phyloP scores from a whole-genome alignment of 2,888 invertebrate genomes.

The Dinocampus coccinellae region DNA sequence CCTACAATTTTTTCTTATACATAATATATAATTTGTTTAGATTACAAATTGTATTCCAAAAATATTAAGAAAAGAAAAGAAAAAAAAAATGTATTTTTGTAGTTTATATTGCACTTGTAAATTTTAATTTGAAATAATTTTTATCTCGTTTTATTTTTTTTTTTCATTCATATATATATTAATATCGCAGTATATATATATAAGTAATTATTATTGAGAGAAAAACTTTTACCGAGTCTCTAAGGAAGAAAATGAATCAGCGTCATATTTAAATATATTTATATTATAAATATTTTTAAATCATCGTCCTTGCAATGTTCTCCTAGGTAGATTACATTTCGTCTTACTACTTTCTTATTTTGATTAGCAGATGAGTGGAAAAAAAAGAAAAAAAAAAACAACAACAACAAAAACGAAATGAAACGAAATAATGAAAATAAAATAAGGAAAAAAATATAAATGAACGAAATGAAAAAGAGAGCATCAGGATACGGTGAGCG shows the following conservation, averaged over 20 bases:
- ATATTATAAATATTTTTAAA: neutral
- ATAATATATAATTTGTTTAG: no score
- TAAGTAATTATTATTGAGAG: neutral
- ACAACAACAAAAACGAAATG: no score
- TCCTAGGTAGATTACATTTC: constrained; percentile 42
- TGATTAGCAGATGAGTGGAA: constrained; percentile 45
- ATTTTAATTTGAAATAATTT: neutral
- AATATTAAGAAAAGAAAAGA: neutral
- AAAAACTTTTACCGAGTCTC: neutral
- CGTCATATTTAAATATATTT: neutral
- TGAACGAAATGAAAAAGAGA: neutral
- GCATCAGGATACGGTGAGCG: neutral
- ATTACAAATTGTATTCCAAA: no score
- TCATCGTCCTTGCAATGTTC: neutral
- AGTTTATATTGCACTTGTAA: neutral
- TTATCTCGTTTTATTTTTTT: neutral
- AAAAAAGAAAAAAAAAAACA: constrained; percentile 32
- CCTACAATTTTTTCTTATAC: no score
- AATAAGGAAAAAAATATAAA: constrained; percentile 16
- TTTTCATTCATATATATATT: neutral
- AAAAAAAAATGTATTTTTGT: neutral
- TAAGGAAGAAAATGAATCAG: neutral
- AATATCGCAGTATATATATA: neutral
- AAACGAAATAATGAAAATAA: no score
- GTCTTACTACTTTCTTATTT: constrained; percentile 43